A percentile compares a stretch with the other conserved stretches of the same genome.
Conservation (phyloP, 2,797 vertebrate species). For the Apogon hyalosoma region DNA sequence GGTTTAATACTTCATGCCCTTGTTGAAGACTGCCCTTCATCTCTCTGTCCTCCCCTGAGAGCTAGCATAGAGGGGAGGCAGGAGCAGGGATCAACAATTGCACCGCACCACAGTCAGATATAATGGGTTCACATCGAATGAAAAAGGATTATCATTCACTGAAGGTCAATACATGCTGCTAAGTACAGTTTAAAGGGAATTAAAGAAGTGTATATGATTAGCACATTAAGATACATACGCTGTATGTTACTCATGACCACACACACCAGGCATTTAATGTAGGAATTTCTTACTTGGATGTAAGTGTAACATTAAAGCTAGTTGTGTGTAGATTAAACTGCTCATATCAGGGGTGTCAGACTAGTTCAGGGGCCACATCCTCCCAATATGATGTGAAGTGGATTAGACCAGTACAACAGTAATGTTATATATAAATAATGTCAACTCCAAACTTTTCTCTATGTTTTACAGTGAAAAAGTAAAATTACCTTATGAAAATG, state of each 20-base stretch:
- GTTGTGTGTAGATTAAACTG: background rate
- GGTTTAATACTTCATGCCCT: slow-evolving; percentile 8
- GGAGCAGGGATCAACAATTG: slow-evolving; percentile 14
- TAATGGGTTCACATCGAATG: slow-evolving; percentile 32
- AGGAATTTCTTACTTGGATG: background rate
- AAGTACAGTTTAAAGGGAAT: slow-evolving; percentile 28
- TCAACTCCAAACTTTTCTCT: no score
- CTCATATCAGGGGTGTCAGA: no score
- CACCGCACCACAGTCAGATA: slow-evolving; percentile 1
- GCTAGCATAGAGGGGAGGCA: background rate
- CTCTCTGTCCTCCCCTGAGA: slow-evolving; percentile 34
- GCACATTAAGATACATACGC: slow-evolving; percentile 15
- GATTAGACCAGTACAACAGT: no score
- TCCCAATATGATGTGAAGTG: no score
- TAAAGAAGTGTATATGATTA: background rate
- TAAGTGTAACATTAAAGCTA: background rate
- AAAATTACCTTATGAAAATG: no score
- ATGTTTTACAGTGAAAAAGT: no score
- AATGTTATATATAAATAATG: no score
- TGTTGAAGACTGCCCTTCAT: slow-evolving; percentile 31
- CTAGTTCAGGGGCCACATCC: no score
- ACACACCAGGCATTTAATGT: background rate
- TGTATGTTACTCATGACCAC: background rate
- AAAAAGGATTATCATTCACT: slow-evolving; percentile 43
- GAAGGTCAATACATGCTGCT: slow-evolving; percentile 47